Evolutionary conservation across 2,888 invertebrate species (phyloP).

Genomic region (Drosophila peninsularis): DNA sequence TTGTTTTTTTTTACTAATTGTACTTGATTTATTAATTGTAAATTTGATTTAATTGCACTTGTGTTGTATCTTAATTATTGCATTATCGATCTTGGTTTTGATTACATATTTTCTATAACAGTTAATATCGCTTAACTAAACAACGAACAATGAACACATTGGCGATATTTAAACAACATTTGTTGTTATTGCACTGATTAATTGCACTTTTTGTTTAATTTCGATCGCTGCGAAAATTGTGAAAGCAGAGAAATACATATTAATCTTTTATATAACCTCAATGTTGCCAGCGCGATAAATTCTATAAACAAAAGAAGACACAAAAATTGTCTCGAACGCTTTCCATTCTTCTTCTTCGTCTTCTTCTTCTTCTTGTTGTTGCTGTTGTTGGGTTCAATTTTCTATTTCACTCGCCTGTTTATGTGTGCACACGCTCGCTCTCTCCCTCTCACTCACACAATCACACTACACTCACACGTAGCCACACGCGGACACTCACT

Average conservation of each 20-base stretch:
- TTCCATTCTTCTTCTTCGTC: constrained; percentile 29
- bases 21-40: constrained; percentile 15
- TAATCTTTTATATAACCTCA: constrained; percentile 64
- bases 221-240: constrained; percentile 17
- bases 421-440: constrained; percentile 37
- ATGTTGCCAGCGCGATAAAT: constrained; percentile 54
- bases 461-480: constrained; percentile 13
- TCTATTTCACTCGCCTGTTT: constrained; percentile 47
- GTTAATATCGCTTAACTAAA: constrained; percentile 33
- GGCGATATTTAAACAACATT: constrained; percentile 29
- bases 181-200: constrained; percentile 39
- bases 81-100: constrained; percentile 19
- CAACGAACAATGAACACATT: constrained; percentile 53
- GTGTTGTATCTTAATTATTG: constrained; percentile 17
- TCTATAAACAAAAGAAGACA: constrained; percentile 53
- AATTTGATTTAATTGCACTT: constrained; percentile 31
- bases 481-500: constrained; percentile 14
- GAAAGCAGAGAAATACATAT: constrained; percentile 6
- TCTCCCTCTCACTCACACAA: constrained; percentile 19
- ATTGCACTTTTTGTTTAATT: constrained; percentile 33
- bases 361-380: constrained; percentile 10
- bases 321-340: constrained; percentile 23
- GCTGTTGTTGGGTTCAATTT: constrained; percentile 29
- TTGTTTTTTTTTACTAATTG: constrained; percentile 6
- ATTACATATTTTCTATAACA: constrained; percentile 20